Evolutionary conservation across 1,140 invertebrate species (phyloP).

Genomic region (Dendroctonus ponderosae): DNA sequence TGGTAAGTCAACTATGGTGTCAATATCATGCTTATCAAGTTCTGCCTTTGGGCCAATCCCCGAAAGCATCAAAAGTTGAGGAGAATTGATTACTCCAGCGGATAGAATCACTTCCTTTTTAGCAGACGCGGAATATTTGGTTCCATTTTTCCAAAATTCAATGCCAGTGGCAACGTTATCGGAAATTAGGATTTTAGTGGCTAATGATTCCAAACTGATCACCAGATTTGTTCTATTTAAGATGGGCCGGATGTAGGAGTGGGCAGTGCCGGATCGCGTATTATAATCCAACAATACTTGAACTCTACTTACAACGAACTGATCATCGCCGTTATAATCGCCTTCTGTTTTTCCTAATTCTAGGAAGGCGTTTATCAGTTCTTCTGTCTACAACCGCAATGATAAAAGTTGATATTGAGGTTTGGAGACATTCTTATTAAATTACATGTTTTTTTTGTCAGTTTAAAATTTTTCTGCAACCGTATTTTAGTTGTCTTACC

Average conservation of each 20-base stretch:
- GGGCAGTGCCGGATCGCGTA: constrained; percentile 55
- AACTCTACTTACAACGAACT: constrained; percentile 62
- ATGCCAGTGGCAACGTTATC: constrained; percentile 60
- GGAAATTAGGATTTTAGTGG: constrained; percentile 41
- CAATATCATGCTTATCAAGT: constrained; percentile 45
- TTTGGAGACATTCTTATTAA: too few species aligned
- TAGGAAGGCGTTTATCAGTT: constrained; percentile 60
- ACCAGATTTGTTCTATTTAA: constrained; percentile 61
- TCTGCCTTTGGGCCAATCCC: constrained; percentile 38
- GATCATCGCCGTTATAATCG: constrained; percentile 65
- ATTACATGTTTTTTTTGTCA: too few species aligned
- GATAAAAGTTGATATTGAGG: too few species aligned
- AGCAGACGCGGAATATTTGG: constrained; percentile 53
- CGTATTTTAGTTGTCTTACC: not conserved
- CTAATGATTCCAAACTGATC: constrained; percentile 61
- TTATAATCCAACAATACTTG: constrained; percentile 62
- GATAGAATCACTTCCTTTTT: constrained; percentile 66
- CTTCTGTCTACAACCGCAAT: not conserved
- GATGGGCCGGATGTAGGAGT: constrained; percentile 55
- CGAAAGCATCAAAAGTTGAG: constrained; percentile 60
- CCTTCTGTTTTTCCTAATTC: constrained; percentile 55
- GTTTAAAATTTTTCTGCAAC: not conserved
- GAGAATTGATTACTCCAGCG: constrained; percentile 53
- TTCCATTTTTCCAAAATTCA: constrained; percentile 54
- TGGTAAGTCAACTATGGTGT: constrained; percentile 50